Base-by-base conservation (phyloP, 2,888 invertebrate genomes). In the Polydesmus complanatus region DNA sequence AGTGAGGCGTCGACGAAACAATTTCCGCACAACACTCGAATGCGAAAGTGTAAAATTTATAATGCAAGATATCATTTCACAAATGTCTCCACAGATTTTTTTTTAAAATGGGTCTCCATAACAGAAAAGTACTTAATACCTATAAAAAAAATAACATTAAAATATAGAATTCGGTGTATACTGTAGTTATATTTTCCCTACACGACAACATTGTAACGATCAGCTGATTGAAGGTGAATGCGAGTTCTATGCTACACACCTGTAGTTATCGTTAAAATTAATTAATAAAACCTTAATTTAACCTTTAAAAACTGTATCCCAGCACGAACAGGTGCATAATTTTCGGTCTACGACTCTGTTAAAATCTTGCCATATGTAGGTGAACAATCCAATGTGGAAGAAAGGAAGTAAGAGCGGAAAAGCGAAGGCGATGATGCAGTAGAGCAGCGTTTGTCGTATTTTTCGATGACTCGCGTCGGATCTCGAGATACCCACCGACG, bases 271-370 rank as follows among this genome's bases (percentile, higher is more conserved):
- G n/a, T n/a, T n/a, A n/a, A n/a, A n/a, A n/a, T n/a, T n/a, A n/a
- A n/a, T n/a, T n/a, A n/a, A n/a, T n/a, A n/a, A n/a, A n/a, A n/a
- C n/a, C n/a, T n/a, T n/a, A 48, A 27, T 27, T 58, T 68, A 72
- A 81, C 82, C 85, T 79, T 85, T 84, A 69, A 85, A 85, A 5
- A 85, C 81, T 0, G 85, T 85, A 69, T 86, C 86, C 83, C 85
- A 86, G 70, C 85, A 86, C 14, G 83, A 82, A 72, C 85, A 85
- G 19, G 81, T 79, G 69, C 85, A 85, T 66, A 79, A 80, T 61
- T 78, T 77, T 66, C 77, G 78, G 69, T 84, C 83, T 54, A 85
- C 82, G 64, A 77, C 78, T 23, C 81, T 78, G 50, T 83, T 79
- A 72, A 81, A 83, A 68, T 82, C 80, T 68, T 80, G 79, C 85